Evolutionary conservation across 1,140 invertebrate species (phyloP), one percentile per base, ranked within the genome.

Genomic region (Gonatopus flavifemur): DNA sequence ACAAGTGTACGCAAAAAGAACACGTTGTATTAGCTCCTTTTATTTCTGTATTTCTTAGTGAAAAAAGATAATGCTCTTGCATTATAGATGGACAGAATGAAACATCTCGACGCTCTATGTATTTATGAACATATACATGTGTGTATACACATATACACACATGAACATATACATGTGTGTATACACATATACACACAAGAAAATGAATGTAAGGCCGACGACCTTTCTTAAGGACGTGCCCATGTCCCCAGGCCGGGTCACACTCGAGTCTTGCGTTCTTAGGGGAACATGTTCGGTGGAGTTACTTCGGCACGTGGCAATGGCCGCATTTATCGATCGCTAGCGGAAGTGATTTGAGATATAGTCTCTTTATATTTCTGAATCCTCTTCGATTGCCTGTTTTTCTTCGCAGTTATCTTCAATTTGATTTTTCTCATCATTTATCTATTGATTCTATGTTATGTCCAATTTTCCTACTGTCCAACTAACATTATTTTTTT

Each of bases 201-300:
- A 28, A 28, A 28, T 28, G 25, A n/a, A n/a, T n/a, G 20, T 48
- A 47, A 57, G 69, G 64, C 59, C 70, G 61, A 69, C 68, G 70
- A 71, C 70, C 67, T 73, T 71, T 62, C 57, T 54, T 64, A 68
- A 73, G 70, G 69, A 71, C 64, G 64, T 63, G 62, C 62, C 59
- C 66, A 70, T 67, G 70, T 73, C 70, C 70, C 70, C 67, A 71
- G 70, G 67, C 70, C 70, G 70, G 70, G 70, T 73, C 70, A 73
- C 69, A 68, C 53, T 69, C 62, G 62, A 69, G 67, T 70, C 69
- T 73, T 70, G 66, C 69, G 53, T 51, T 71, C 66, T 43, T 62
- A 72, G 69, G 70, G 25, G 39, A 72, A 67, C 66, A 73, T 69
- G 53, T 28, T 45, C 19, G 43, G 32, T 42, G 21, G 44, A 43